Evolutionary conservation across 2,888 invertebrate species (phyloP).

Genomic region (Polyploca ridens): DNA sequence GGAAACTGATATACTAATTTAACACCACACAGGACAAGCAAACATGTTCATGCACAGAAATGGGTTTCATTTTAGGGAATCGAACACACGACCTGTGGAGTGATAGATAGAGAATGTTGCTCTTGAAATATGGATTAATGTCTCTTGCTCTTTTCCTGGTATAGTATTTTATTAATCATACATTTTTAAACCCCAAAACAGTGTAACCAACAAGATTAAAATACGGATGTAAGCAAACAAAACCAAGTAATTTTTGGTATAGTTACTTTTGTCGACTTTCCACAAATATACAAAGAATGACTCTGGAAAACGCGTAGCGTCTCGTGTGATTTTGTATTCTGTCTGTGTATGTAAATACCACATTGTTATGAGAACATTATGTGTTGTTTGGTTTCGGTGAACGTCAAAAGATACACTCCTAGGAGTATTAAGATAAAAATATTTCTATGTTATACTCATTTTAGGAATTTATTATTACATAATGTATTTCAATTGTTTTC

Average conservation of each 20-base stretch:
- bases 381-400: slow-evolving; percentile 13
- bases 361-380: slow-evolving; percentile 14
- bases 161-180: background rate
- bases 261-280: slow-evolving; percentile 16
- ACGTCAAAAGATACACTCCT: slow-evolving; percentile 13
- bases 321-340: slow-evolving; percentile 13
- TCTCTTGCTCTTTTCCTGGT: no score
- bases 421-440: slow-evolving; percentile 3
- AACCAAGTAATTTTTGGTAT: slow-evolving; percentile 1
- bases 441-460: slow-evolving; percentile 5
- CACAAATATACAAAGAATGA: slow-evolving; percentile 6
- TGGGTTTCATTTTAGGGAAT: no score
- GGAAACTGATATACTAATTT: no score
- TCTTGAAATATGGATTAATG: background rate
- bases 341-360: slow-evolving; percentile 12
- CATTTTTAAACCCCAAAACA: no score
- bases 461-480: slow-evolving; percentile 2
- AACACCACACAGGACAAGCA: no score
- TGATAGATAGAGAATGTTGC: background rate
- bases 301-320: slow-evolving; percentile 12
- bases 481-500: background rate
- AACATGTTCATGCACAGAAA: no score
- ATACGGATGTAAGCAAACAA: background rate
- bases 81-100: no score
- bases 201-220: background rate